These are phyloP conservation scores for Drosophila guanche DNA, from an alignment of 1,140 invertebrate genomes.

Conservation along the genomic window DNA sequence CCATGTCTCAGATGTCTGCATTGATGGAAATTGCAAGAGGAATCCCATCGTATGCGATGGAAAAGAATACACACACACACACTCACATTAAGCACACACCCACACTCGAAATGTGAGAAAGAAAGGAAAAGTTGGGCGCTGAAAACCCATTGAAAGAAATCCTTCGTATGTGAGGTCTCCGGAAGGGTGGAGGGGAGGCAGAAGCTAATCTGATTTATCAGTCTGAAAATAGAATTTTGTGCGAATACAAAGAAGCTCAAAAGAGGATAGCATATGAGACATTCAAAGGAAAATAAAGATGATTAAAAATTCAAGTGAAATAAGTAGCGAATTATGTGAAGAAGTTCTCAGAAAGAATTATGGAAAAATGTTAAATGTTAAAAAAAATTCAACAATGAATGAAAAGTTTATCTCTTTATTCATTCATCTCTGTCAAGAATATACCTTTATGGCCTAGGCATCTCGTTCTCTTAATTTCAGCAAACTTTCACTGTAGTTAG, in stretches of 20 bases:
- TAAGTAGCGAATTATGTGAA: background rate
- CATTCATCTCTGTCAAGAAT: too few species aligned
- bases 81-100: conserved; percentile 17
- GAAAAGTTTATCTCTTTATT: too few species aligned
- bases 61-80: conserved; percentile 12
- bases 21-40: conserved; percentile 56
- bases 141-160: conserved; percentile 22
- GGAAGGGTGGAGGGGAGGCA: background rate
- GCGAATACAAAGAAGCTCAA: conserved; percentile 13
- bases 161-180: conserved; percentile 32
- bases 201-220: conserved; percentile 50
- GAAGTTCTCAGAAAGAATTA: background rate
- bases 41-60: conserved; percentile 11
- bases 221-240: conserved; percentile 42
- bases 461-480: too few species aligned
- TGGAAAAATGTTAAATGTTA: background rate
- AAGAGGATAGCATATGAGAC: conserved; percentile 14
- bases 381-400: background rate
- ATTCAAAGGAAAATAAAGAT: conserved; percentile 9
- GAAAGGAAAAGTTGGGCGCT: conserved; percentile 19
- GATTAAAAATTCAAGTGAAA: conserved; percentile 7
- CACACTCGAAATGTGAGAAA: conserved; percentile 31
- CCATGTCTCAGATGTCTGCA: conserved; percentile 56
- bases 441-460: too few species aligned
- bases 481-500: too few species aligned